Evolutionary conservation across 2,113 vertebrate species (phyloP).

Genomic region (Thomomys bottae): DNA sequence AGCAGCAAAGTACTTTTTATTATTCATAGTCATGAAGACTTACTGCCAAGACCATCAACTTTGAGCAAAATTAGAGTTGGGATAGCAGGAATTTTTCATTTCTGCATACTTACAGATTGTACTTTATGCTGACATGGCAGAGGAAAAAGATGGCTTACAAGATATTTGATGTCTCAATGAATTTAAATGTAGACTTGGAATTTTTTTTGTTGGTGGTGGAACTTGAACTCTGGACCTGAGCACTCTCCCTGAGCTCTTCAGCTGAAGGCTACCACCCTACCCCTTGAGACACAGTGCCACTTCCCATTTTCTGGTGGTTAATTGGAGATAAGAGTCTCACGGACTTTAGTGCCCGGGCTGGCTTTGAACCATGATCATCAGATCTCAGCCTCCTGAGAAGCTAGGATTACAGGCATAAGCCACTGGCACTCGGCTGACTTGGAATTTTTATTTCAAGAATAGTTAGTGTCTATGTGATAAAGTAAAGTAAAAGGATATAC

Average conservation of each 20-base stretch:
- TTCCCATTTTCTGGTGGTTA: too few species aligned
- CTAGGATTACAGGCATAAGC: too few species aligned
- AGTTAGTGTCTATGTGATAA: neutral
- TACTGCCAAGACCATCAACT: neutral
- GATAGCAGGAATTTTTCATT: neutral
- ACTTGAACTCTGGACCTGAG: too few species aligned
- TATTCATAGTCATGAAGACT: neutral
- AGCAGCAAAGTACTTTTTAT: neutral
- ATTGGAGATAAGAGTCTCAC: too few species aligned
- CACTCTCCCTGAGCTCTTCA: too few species aligned
- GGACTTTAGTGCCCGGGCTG: too few species aligned
- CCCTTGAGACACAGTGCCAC: too few species aligned
- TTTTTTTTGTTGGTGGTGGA: too few species aligned
- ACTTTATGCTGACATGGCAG: neutral
- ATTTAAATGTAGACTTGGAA: neutral
- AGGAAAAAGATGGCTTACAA: neutral
- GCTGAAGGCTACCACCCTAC: too few species aligned
- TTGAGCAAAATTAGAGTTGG: neutral
- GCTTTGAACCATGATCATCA: too few species aligned
- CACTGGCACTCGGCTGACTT: too few species aligned
- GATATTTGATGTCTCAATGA: neutral
- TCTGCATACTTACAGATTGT: neutral
- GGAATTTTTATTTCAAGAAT: conserved; percentile 21
- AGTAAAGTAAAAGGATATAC: neutral
- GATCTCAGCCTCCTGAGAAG: too few species aligned